phyloP scores from a whole-genome alignment of 2,888 invertebrate genomes.

The Amphimallon solstitiale region DNA sequence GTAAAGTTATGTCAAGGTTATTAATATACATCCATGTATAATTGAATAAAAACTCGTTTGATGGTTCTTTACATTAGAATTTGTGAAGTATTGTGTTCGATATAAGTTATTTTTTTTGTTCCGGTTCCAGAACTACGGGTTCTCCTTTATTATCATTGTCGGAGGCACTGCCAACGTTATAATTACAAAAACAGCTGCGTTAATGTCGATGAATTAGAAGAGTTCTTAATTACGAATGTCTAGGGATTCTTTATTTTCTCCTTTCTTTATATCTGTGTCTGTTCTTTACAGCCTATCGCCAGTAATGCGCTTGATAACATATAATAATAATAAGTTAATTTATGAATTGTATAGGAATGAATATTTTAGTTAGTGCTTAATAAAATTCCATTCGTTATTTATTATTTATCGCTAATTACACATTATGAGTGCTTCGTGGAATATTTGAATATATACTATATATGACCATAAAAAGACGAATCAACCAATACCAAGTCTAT shows the following conservation, averaged over 20 bases:
- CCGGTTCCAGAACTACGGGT: slow-evolving; percentile 6
- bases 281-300: too few relatives aligned
- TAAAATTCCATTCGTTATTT: too few relatives aligned
- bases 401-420: too few relatives aligned
- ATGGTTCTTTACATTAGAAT: neutral
- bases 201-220: slow-evolving; percentile 20
- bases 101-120: slow-evolving; percentile 3
- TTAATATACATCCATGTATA: slow-evolving; percentile 29
- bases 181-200: slow-evolving; percentile 26
- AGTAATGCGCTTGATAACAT: too few relatives aligned
- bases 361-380: too few relatives aligned
- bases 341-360: too few relatives aligned
- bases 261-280: too few relatives aligned
- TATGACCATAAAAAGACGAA: too few relatives aligned
- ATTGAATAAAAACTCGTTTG: slow-evolving; percentile 24
- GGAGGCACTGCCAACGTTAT: neutral
- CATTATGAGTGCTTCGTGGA: too few relatives aligned
- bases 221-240: slow-evolving; percentile 9
- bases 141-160: slow-evolving; percentile 8
- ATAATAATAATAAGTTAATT: too few relatives aligned
- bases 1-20: slow-evolving; percentile 28
- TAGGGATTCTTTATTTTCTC: neutral
- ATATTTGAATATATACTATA: too few relatives aligned
- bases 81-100: slow-evolving; percentile 16
- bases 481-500: too few relatives aligned